Evolutionary conservation across 2,888 invertebrate species (phyloP), one percentile per base, ranked within the genome.

Genomic region (Plagodis pulveraria): DNA sequence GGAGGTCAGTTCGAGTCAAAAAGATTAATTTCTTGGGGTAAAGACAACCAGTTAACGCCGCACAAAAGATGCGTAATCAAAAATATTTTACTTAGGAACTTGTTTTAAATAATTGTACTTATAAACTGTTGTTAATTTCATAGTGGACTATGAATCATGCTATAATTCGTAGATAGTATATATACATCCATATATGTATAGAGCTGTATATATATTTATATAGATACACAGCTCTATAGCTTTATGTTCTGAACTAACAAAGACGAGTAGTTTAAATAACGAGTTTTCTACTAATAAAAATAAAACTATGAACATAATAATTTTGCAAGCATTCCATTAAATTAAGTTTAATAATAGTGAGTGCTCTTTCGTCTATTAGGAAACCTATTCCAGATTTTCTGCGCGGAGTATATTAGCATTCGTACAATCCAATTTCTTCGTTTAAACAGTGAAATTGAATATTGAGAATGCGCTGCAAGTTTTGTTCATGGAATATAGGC

Each of bases 371-470:
- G 55, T 60, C 66, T 57, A 66, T 69, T 69, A 70, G 63, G 54
- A 58, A 66, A 58, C 66, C 58, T 60, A 76, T 71, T 73, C 63
- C 73, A 73, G 72, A 74, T 74, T 75, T 69, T 68, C 71, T 73
- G 73, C 72, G 71, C 63, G 22, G 22, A 45, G 58, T 47, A 64
- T 72, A 74, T 78, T 76, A 78, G 75, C 72, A 73, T 77, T 74
- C 66, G 73, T 72, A 66, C 79, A 81, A 84, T 87, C 80, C 83
- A 86, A 87, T 87, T 83, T 80, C 81, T 76, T 84, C 84, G 84
- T 86, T 88, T 83, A 84, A 86, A 86, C 80, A 86, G 82, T 69
- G 78, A 74, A 81, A 87, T 87, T 79, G 83, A 84, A 87, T 81
- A 84, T 84, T 81, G 83, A 83, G 78, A 82, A 79, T 79, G 74